Evolutionary conservation across 2,888 invertebrate species (phyloP).

Genomic region (Hyles lineata): DNA sequence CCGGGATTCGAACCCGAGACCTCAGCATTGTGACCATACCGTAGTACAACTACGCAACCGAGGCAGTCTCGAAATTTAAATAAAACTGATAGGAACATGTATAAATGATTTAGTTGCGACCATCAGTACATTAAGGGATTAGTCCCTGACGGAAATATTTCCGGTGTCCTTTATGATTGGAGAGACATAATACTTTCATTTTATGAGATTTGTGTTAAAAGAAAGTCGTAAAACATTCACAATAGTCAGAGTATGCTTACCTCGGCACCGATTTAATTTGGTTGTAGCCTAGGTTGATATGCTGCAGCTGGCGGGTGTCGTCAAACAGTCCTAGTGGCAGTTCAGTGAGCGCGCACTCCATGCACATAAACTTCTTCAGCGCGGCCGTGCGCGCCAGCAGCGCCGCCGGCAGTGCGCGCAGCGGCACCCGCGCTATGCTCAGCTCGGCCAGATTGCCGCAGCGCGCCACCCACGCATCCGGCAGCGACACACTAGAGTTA

Average conservation of each 20-base stretch:
- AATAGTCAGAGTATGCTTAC: conserved; percentile 37
- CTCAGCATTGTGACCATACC: no score
- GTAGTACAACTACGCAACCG: no score
- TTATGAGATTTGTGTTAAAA: no score
- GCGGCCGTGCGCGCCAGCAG: conserved; percentile 31
- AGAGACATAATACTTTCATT: neutral
- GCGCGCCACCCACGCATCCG: conserved; percentile 36
- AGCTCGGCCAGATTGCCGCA: conserved; percentile 34
- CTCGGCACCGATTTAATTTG: conserved; percentile 44
- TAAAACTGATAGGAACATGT: no score
- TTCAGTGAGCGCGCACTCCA: conserved; percentile 30
- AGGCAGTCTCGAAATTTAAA: no score
- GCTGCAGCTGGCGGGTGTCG: conserved; percentile 35
- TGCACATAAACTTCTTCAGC: conserved; percentile 30
- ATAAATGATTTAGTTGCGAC: no score
- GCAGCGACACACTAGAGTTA: conserved; percentile 28
- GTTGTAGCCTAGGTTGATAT: conserved; percentile 47
- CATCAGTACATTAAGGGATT: no score
- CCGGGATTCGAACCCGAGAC: no score
- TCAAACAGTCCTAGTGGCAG: conserved; percentile 47
- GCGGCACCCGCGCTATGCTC: conserved; percentile 27
- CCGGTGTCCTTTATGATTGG: no score
- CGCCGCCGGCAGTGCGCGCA: conserved; percentile 28
- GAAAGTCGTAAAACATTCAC: no score
- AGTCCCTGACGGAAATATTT: no score